Conservation (phyloP, 2,888 invertebrate species). For the Epinotia ramella region DNA sequence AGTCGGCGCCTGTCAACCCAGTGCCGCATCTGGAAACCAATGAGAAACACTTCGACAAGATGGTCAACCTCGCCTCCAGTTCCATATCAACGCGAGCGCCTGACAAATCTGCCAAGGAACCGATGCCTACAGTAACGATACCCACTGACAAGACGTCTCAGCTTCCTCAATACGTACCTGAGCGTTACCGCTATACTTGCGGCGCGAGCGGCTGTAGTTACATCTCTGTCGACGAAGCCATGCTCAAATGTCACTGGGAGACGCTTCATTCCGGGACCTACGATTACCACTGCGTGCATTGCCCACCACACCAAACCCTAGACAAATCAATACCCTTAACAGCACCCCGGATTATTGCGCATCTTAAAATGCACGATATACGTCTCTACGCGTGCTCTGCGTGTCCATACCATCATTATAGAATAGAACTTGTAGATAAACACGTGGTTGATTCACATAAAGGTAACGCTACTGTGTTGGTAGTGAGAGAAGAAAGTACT, state of each 20-base stretch:
- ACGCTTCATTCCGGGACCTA: slow-evolving; percentile 87
- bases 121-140: slow-evolving; percentile 49
- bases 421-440: slow-evolving; percentile 86
- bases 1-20: slow-evolving; percentile 91
- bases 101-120: slow-evolving; percentile 55
- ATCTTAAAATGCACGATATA: slow-evolving; percentile 91
- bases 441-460: slow-evolving; percentile 88
- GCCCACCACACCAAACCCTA: slow-evolving; percentile 84
- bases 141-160: slow-evolving; percentile 60
- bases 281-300: slow-evolving; percentile 89
- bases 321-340: slow-evolving; percentile 77
- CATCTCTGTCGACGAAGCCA: slow-evolving; percentile 88
- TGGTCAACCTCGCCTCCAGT: slow-evolving; percentile 93
- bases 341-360: slow-evolving; percentile 87
- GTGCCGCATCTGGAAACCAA: slow-evolving; percentile 91
- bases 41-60: slow-evolving; percentile 93
- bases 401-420: slow-evolving; percentile 88
- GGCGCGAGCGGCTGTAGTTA: slow-evolving; percentile 89
- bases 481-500: slow-evolving; percentile 68
- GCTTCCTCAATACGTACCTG: slow-evolving; percentile 82
- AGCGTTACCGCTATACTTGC: slow-evolving; percentile 88
- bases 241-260: slow-evolving; percentile 89
- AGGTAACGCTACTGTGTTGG: slow-evolving; percentile 68
- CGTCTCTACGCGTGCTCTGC: slow-evolving; percentile 89
- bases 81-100: slow-evolving; percentile 68